Percentiles rank a stretch among this genome's conserved stretches.
phyloP scores from a whole-genome alignment of 1,140 invertebrate species.

The Psilanteris sp. region DNA sequence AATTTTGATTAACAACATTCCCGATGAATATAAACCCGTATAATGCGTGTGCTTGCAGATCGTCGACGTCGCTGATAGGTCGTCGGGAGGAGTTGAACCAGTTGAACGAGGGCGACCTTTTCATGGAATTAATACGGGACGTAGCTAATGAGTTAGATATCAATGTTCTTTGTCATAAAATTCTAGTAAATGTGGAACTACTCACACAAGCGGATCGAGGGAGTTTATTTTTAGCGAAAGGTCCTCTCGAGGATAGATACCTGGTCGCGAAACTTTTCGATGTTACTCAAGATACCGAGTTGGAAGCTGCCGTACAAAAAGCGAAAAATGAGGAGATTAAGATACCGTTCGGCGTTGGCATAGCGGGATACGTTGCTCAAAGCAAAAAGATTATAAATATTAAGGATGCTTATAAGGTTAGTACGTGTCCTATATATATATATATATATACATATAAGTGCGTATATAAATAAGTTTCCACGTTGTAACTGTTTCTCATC shows the following conservation, averaged over 20 bases:
- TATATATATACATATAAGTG: too few species aligned
- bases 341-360: conserved; percentile 94
- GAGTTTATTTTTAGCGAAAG: conserved; percentile 92
- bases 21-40: too few species aligned
- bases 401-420: conserved; percentile 92
- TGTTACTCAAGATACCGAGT: conserved; percentile 91
- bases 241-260: conserved; percentile 86
- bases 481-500: too few species aligned
- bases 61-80: conserved; percentile 74
- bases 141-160: conserved; percentile 96
- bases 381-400: conserved; percentile 94
- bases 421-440: too few species aligned
- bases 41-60: conserved; percentile 66
- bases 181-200: conserved; percentile 93
- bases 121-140: conserved; percentile 95
- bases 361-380: conserved; percentile 92
- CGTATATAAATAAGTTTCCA: too few species aligned
- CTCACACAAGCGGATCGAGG: conserved; percentile 93
- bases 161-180: conserved; percentile 95
- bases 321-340: conserved; percentile 89
- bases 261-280: conserved; percentile 95
- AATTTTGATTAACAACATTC: too few species aligned
- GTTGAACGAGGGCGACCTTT: conserved; percentile 85
- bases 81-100: conserved; percentile 82
- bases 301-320: conserved; percentile 86